Evolutionary conservation across 2,113 vertebrate genomes (phyloP).

Genomic region (Lamprologus speciosus): DNA sequence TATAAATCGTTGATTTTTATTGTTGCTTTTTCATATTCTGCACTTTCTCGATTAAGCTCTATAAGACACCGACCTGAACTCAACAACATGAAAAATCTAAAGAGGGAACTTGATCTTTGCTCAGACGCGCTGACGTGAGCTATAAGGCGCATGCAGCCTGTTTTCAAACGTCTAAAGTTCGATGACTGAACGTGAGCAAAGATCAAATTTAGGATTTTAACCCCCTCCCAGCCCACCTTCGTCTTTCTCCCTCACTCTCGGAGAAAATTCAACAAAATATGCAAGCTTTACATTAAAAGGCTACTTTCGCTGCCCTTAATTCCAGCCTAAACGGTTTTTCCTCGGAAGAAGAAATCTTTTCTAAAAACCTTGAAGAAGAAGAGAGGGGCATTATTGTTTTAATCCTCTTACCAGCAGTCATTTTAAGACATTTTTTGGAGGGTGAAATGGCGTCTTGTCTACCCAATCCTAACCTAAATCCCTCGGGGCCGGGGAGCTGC

Average conservation of each 20-base stretch:
- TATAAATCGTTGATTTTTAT: not conserved
- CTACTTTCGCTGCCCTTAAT: conserved; percentile 92
- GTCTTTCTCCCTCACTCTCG: conserved; percentile 7
- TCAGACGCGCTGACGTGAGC: not conserved
- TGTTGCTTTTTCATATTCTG: not conserved
- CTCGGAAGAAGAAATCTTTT: conserved; percentile 97
- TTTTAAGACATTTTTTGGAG: conserved; percentile 87
- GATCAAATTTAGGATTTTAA: conserved; percentile 59
- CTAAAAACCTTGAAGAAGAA: conserved; percentile 91
- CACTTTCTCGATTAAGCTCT: not conserved
- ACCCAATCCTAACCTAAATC: conserved; percentile 81
- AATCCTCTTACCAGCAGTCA: conserved; percentile 99
- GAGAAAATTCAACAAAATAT: conserved; percentile 77
- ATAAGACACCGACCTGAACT: not conserved
- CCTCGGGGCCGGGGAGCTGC: conserved; percentile 78
- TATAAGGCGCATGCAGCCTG: not conserved
- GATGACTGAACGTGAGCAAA: conserved; percentile 41
- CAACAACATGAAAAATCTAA: not conserved
- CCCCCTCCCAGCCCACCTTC: not conserved
- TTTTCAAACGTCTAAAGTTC: conserved; percentile 24
- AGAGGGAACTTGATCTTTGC: not conserved
- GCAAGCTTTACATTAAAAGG: conserved; percentile 85
- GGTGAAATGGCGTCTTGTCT: conserved; percentile 90
- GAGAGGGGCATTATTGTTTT: conserved; percentile 97
- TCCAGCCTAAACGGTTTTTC: conserved; percentile 99